These are phyloP conservation scores for Alligator sinensis DNA, from an alignment of 2,113 vertebrate species.

Conservation along the genomic window DNA sequence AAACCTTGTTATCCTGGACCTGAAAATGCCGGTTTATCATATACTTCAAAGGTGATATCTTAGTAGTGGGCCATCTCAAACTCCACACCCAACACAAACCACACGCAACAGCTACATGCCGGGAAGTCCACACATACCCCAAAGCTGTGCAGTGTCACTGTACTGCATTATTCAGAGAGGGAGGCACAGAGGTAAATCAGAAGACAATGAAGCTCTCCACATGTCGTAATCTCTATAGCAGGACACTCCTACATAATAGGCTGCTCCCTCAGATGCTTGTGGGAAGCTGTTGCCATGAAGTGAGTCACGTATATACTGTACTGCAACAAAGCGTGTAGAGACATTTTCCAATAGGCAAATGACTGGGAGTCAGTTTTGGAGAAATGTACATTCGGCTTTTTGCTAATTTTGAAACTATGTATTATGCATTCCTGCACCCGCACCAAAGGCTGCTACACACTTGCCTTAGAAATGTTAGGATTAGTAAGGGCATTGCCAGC, in stretches of 20 bases:
- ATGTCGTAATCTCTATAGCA: slow-evolving; percentile 53
- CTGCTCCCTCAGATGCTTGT: slow-evolving; percentile 51
- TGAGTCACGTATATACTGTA: slow-evolving; percentile 44
- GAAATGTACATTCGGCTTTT: background rate
- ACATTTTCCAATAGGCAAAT: background rate
- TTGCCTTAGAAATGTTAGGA: background rate
- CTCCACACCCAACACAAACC: background rate
- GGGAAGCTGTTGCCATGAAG: slow-evolving; percentile 61
- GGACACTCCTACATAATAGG: slow-evolving; percentile 63
- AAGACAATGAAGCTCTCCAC: slow-evolving; percentile 53
- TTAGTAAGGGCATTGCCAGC: background rate
- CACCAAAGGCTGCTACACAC: background rate
- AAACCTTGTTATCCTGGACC: background rate
- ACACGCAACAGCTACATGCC: background rate
- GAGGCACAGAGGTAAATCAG: slow-evolving; percentile 43
- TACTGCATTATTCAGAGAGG: slow-evolving; percentile 41
- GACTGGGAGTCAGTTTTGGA: accelerated
- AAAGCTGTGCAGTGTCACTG: slow-evolving; percentile 12
- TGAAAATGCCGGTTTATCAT: background rate
- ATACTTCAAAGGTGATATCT: background rate
- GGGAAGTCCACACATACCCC: slow-evolving; percentile 21
- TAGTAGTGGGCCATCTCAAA: background rate
- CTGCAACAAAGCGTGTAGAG: background rate
- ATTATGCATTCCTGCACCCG: background rate
- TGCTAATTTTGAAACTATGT: background rate